These are phyloP conservation scores for Laspeyria flexula DNA, from an alignment of 2,888 invertebrate genomes.

Conservation along the genomic window DNA sequence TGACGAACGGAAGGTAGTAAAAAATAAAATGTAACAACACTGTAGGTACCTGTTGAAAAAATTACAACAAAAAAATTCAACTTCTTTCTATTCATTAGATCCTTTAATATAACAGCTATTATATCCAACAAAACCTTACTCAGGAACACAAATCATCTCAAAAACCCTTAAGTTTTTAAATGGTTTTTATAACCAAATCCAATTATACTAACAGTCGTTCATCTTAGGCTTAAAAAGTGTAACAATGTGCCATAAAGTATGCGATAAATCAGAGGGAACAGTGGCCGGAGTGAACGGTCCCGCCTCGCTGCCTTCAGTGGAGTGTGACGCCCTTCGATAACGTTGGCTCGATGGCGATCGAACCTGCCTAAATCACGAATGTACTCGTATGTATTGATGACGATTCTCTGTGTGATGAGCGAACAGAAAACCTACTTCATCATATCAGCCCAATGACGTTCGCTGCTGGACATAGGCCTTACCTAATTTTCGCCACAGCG, in stretches of 20 bases:
- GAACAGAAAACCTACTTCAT: too few relatives aligned
- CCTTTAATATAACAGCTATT: background rate
- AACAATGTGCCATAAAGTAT: slow-evolving; percentile 41
- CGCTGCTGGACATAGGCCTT: too few relatives aligned
- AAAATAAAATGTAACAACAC: too few relatives aligned
- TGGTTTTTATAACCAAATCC: slow-evolving; percentile 32
- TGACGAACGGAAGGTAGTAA: too few relatives aligned
- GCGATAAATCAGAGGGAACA: slow-evolving; percentile 36
- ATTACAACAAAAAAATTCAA: too few relatives aligned
- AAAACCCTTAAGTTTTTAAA: slow-evolving; percentile 17
- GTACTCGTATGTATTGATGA: too few relatives aligned
- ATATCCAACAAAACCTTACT: background rate
- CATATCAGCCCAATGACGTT: too few relatives aligned
- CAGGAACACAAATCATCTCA: slow-evolving; percentile 8
- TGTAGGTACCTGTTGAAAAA: too few relatives aligned
- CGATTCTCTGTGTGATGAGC: too few relatives aligned
- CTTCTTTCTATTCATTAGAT: background rate
- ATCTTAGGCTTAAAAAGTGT: slow-evolving; percentile 41
- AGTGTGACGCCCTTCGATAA: slow-evolving; percentile 36
- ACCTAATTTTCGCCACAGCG: too few relatives aligned
- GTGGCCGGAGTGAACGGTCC: slow-evolving; percentile 24
- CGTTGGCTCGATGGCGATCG: slow-evolving; percentile 7
- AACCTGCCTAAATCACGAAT: slow-evolving; percentile 4
- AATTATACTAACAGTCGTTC: slow-evolving; percentile 40
- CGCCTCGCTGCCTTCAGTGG: slow-evolving; percentile 12